These are phyloP conservation scores for Andricus grossulariae DNA, from an alignment of 1,140 invertebrate species.

Conservation along the genomic window DNA sequence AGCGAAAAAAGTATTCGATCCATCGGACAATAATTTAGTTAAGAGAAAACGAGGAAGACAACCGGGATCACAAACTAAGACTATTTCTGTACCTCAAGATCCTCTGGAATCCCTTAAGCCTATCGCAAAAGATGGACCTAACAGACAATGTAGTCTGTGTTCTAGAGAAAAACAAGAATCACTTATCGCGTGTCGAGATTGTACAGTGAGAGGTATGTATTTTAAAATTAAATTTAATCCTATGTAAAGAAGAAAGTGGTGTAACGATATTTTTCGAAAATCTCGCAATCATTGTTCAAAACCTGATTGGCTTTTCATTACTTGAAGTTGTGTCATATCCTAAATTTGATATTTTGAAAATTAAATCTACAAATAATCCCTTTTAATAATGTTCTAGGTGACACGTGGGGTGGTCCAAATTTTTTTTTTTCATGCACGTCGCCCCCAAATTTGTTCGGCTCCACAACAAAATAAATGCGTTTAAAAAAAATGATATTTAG, in stretches of 20 bases:
- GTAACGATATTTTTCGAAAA: too few relatives aligned
- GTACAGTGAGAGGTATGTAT: constrained; percentile 84
- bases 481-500: too few relatives aligned
- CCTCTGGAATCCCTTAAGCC: constrained; percentile 64
- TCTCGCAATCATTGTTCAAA: too few relatives aligned
- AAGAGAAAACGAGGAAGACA: constrained; percentile 81
- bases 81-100: constrained; percentile 62
- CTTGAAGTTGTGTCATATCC: too few relatives aligned
- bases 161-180: constrained; percentile 78
- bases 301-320: too few relatives aligned
- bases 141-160: constrained; percentile 74
- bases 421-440: too few relatives aligned
- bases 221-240: constrained; percentile 14
- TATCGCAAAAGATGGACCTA: constrained; percentile 71
- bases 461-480: too few relatives aligned
- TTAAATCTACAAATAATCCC: background rate
- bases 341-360: background rate
- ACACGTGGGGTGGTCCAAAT: too few relatives aligned
- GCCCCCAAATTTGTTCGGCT: too few relatives aligned
- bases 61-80: constrained; percentile 78
- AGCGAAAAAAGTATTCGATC: constrained; percentile 87
- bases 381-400: too few relatives aligned
- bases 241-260: background rate
- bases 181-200: constrained; percentile 86
- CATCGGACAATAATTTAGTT: constrained; percentile 85